A percentile compares a stretch with the other conserved stretches of the same genome.
phyloP scores from a whole-genome alignment of 2,797 vertebrate genomes.

The Lagorchestes hirsutus region DNA sequence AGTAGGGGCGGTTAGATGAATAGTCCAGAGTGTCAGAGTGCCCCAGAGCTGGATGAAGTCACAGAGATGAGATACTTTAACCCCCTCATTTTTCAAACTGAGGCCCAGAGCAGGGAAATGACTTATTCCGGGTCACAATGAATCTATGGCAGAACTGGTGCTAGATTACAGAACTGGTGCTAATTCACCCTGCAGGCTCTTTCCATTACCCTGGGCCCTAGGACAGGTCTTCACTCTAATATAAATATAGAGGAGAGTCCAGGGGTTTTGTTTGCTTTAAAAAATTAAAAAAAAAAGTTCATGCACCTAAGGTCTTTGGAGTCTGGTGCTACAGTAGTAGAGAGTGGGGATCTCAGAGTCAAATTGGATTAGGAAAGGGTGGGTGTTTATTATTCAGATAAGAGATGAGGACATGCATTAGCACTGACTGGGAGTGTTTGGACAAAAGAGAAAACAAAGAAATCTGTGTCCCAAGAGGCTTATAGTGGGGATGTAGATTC shows the following conservation, averaged over 20 bases:
- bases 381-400: neutral
- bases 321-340: neutral
- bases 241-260: neutral
- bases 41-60: neutral
- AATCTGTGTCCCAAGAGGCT: neutral
- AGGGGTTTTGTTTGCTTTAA: neutral
- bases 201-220: neutral
- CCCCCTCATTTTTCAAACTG: neutral
- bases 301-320: neutral
- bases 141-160: neutral
- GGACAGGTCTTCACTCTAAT: neutral
- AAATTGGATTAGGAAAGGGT: neutral
- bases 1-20: neutral
- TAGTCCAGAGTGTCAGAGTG: neutral
- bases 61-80: neutral
- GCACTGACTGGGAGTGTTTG: neutral
- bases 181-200: neutral
- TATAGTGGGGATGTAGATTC: neutral
- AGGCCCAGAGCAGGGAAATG: neutral
- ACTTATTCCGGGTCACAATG: neutral
- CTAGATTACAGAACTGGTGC: neutral
- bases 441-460: neutral
- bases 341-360: neutral
- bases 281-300: neutral
- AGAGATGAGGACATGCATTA: neutral